Evolutionary conservation across 2,797 vertebrate genomes (phyloP), one percentile per base, ranked within the genome.

Genomic region (Chelidonichthys spinosus): DNA sequence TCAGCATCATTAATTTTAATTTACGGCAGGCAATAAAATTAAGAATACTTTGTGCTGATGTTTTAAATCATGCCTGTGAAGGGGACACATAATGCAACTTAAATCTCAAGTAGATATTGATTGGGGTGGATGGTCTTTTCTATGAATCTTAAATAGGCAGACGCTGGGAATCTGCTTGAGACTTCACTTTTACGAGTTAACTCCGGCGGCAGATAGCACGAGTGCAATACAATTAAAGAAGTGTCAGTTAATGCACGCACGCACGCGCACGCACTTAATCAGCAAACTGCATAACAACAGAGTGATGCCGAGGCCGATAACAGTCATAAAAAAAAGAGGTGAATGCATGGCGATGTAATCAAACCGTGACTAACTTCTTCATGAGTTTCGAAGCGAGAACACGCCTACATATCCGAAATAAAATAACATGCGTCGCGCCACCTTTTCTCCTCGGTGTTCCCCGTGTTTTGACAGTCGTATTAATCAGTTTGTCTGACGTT

Each of bases 1-100:
- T 99, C 98, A 98, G 97, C 95, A 90, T 98, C 97, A 99, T 99
- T 99, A 98, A 99, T 99, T 99, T 99, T 98, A 96, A 99, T 99
- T 99, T 99, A 98, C 96, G 95, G 95, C 95, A 93, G 95, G 96
- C 98, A 98, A 99, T 99, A 97, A 98, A 99, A 99, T 99, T 99
- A 99, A 97, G 96, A 98, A 98, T 97, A 98, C 97, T 98, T 99
- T 99, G 96, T 98, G 97, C 97, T 99, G 98, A 99, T 99, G 95
- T 97, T 96, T 96, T 97, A 96, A 98, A 99, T 97, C 97, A 97
- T 95, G 95, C 96, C 89, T 91, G 94, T 92, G 94, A 94, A 94
- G 91, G 94, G 94, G 93, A 94, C 90, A 93, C 94, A 95, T 95
- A 94, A 94, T 92, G 92, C 94, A 94, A 95, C 94, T 94, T 93